Percentiles rank a stretch among this genome's conserved stretches.
Conservation (phyloP, 2,888 invertebrate genomes). For the Scrobipalpa costella region DNA sequence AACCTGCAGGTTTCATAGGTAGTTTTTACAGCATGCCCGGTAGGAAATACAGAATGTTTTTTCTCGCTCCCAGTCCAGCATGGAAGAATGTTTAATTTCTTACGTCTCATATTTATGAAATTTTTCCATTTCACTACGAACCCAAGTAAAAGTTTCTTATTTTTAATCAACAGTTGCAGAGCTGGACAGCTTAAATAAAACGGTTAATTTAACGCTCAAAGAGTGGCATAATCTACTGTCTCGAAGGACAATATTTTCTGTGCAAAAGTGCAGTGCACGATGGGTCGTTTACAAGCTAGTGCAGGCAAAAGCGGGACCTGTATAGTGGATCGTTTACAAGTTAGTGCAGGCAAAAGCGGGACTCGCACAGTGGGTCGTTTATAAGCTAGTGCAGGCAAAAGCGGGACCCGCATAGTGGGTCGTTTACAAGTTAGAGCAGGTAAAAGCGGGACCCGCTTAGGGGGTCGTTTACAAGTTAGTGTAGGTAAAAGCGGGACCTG, state of each 20-base stretch:
- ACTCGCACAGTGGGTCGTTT: background rate
- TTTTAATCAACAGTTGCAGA: background rate
- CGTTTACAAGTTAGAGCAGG: background rate
- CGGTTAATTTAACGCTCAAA: conserved; percentile 8
- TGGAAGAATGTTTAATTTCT: too few relatives aligned
- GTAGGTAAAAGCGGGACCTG: background rate
- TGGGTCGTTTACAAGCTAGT: background rate
- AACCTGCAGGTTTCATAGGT: too few relatives aligned
- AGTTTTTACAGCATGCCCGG: too few relatives aligned
- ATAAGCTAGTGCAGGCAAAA: background rate
- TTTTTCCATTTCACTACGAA: background rate
- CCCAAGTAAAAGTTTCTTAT: background rate
- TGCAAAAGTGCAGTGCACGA: conserved; percentile 23
- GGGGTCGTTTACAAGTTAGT: background rate
- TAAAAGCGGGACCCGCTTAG: background rate
- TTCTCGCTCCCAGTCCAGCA: too few relatives aligned
- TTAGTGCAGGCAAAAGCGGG: background rate
- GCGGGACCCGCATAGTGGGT: background rate
- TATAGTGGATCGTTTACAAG: background rate
- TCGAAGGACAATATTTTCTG: conserved; percentile 23
- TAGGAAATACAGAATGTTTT: too few relatives aligned
- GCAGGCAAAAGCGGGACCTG: background rate
- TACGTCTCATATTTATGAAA: background rate
- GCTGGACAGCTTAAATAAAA: conserved; percentile 1
- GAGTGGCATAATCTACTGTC: conserved; percentile 6